Conservation (phyloP, 2,888 invertebrate species). For the Drosophila parthenogenetica region DNA sequence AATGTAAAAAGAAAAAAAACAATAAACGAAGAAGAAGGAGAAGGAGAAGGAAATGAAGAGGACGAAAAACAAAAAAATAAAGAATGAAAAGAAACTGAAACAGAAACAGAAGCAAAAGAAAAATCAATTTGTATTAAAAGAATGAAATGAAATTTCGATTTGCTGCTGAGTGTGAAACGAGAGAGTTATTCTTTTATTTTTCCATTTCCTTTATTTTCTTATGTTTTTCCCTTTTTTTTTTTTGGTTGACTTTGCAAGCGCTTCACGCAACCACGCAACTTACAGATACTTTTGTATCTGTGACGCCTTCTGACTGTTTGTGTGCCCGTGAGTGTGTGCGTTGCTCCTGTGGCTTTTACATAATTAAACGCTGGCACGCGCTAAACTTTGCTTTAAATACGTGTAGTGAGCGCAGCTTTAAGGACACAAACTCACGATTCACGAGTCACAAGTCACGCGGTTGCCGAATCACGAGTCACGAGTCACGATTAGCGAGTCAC, state of each 20-base stretch:
- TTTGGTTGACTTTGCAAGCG: conserved; percentile 10
- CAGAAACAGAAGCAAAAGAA: conserved; percentile 22
- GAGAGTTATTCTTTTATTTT: conserved; percentile 13
- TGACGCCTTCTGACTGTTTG: conserved; percentile 33
- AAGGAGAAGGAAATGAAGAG: conserved; percentile 16
- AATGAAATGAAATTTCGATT: conserved; percentile 68
- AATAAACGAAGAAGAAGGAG: conserved; percentile 34
- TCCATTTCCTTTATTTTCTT: background rate
- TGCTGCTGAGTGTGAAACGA: conserved; percentile 37
- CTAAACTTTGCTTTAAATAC: conserved; percentile 64
- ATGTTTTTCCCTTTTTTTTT: background rate
- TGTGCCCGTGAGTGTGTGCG: conserved; percentile 34
- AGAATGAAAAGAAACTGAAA: conserved; percentile 16
- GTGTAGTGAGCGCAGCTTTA: conserved; percentile 41
- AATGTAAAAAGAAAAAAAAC: conserved; percentile 13
- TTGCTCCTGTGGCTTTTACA: conserved; percentile 73
- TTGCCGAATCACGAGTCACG: background rate
- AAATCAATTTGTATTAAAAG: conserved; percentile 75
- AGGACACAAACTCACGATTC: conserved; percentile 24
- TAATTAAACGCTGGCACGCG: conserved; percentile 76
- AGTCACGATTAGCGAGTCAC: background rate
- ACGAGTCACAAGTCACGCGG: background rate
- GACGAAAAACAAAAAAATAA: conserved; percentile 6
- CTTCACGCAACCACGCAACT: conserved; percentile 24
- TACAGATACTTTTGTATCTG: conserved; percentile 62